Evolutionary conservation across 2,888 invertebrate species (phyloP), one percentile per base, ranked within the genome.

Genomic region (Limnephilus auricula): DNA sequence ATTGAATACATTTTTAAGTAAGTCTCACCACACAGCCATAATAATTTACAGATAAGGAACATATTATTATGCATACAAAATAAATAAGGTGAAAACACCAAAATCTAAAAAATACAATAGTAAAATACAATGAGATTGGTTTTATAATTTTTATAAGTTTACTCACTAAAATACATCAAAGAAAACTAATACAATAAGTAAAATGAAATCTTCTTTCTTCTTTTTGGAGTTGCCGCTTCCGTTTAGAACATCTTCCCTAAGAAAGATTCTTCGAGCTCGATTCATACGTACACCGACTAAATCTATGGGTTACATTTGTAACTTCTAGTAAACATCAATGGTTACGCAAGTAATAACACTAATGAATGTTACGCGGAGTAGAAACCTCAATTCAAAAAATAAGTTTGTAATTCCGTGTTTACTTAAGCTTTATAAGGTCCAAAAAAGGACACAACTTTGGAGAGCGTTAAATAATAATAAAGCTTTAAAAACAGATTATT

Each of bases 151-250:
- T 89, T 92, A 91, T 92, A 91, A 89, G 91, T 93, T 92, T 92
- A 93, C 91, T 92, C 92, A 92, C 92, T 92, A 90, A 91, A 50
- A 89, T 92, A 90, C 90, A 92, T 86, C 65, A 91, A 83, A 90
- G 80, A 45, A 90, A 88, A 92, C 85, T 87, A 90, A 83, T 89
- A 91, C 87, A 92, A 91, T 91, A 88, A 87, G 50, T 37, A 83
- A 88, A 91, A 45, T 82, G 34, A 86, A 83, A 85, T 93, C 40
- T 92, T 91, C 85, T 89, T 89, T 90, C 90, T 84, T 90, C 84
- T 40, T 83, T 90, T 32, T 40, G 90, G 79, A 12, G 13, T 79
- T 65, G 30, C 85, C 32, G 84, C 40, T 86, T 86, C 78, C 85
- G 30, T 40, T 10, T 31, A 45, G 79, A 50, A 31, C 79, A 86